A percentile compares a stretch with the other conserved stretches of the same genome.
Evolutionary conservation across 2,888 invertebrate species (phyloP).

Genomic region (Neuroscelio doddi): DNA sequence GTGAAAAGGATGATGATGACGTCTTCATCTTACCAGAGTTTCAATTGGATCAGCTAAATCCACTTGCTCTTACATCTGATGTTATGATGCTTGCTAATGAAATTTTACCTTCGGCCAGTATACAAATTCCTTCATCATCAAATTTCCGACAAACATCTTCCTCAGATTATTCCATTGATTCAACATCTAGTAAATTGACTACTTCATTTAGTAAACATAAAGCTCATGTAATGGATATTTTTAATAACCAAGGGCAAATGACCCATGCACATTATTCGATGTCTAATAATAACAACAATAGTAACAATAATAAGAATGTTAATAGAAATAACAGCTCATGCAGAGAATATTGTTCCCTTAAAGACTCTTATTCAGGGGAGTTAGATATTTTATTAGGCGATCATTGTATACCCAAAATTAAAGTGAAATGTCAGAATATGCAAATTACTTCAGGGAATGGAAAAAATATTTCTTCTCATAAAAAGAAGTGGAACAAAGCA

Average conservation of each 20-base stretch:
- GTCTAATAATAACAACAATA: constrained; percentile 6
- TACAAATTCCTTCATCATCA: constrained; percentile 32
- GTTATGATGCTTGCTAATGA: constrained; percentile 66
- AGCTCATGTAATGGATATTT: constrained; percentile 6
- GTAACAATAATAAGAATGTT: constrained; percentile 9
- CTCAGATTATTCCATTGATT: constrained; percentile 6
- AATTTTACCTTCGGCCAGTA: constrained; percentile 59
- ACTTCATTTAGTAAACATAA: constrained; percentile 20
- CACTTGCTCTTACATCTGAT: constrained; percentile 57
- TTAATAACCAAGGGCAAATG: no score
- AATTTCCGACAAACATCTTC: constrained; percentile 19
- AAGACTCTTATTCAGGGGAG: neutral
- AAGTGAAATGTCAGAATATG: neutral
- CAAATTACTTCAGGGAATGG: no score
- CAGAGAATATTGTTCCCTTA: neutral
- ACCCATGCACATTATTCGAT: neutral
- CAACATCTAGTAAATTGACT: constrained; percentile 14
- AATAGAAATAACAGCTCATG: constrained; percentile 12
- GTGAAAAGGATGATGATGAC: constrained; percentile 62
- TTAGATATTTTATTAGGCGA: neutral
- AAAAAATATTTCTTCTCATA: no score
- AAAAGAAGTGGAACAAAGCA: no score
- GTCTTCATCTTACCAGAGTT: constrained; percentile 63
- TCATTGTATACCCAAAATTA: neutral
- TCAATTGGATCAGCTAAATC: constrained; percentile 63